Base-by-base conservation (phyloP, 2,888 invertebrate genomes). In the Drosophila parthenogenetica region DNA sequence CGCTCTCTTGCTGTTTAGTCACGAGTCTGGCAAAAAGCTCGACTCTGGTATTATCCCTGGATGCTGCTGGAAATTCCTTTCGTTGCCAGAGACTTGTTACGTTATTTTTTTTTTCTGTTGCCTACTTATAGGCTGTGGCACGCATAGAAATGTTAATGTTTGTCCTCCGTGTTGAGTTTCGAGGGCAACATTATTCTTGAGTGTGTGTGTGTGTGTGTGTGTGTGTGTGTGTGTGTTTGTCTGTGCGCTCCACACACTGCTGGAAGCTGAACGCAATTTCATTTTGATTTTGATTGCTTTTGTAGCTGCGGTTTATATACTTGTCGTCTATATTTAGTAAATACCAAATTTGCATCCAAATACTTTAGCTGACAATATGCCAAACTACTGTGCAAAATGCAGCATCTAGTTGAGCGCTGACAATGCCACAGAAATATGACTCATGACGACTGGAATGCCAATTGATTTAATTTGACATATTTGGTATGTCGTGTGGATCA, bases 61-160 rank as follows among this genome's bases (percentile, higher is more conserved):
- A 85, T 85, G 85, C 80, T 88, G 83, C 81, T 89, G 85, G 89
- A 85, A 89, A 74, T 77, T 72, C 68, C 79, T 73, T 61, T 59
- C 71, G 59, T 62, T 60, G 40, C 49, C 45, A 45, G 43, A 51
- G 29, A 54, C 16, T 45, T 55, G 43, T 55, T 46, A 25, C 42
- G 32, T 43, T 46, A 54, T 48, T 43, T 40, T 60, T 57, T 57
- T 50, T 46, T 65, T 35, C 37, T 70, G 68, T 77, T 78, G 87
- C 82, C 88, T 68, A 85, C 82, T 85, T 87, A 63, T 67, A 65
- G 82, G 79, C 81, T 42, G 57, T 58, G 57, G 63, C 69, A 87
- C 87, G 85, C 86, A 87, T 87, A 85, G 86, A 82, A 79, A 87
- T 85, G 82, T 76, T 86, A 86, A 88, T 88, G 83, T 64, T 85